Percentiles rank a stretch among this genome's conserved stretches.
phyloP scores from a whole-genome alignment of 2,113 vertebrate species.

The Suricata suricatta region DNA sequence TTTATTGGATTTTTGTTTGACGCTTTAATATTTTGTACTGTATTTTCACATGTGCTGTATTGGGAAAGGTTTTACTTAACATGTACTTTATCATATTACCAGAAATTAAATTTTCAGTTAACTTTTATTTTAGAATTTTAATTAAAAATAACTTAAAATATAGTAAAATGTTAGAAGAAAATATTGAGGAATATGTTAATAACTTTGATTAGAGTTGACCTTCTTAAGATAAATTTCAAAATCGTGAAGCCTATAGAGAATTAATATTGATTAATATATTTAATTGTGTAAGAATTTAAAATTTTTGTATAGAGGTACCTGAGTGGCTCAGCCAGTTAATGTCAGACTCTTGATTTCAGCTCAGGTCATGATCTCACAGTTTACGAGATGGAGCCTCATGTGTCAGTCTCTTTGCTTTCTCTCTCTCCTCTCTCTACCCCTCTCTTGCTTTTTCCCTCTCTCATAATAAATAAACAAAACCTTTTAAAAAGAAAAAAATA shows the following conservation, averaged over 20 bases:
- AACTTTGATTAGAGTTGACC: background rate
- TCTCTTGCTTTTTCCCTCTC: too few species aligned
- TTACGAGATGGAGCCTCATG: too few species aligned
- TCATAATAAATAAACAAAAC: too few species aligned
- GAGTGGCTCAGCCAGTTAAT: too few species aligned
- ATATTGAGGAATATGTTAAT: background rate
- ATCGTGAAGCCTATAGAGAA: background rate
- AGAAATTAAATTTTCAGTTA: constrained; percentile 5
- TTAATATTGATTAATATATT: background rate
- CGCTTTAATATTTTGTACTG: background rate
- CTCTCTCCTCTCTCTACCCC: too few species aligned
- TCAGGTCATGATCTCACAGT: too few species aligned
- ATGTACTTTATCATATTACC: background rate
- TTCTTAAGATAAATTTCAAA: background rate
- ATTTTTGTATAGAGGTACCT: background rate
- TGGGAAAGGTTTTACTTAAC: constrained; percentile 2
- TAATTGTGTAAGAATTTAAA: background rate
- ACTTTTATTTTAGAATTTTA: background rate
- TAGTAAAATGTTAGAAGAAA: constrained; percentile 17
- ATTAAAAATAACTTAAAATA: background rate
- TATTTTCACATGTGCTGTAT: background rate
- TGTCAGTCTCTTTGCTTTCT: too few species aligned
- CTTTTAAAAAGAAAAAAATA: too few species aligned
- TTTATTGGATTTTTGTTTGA: background rate
- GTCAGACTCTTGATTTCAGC: too few species aligned